Evolutionary conservation across 2,113 vertebrate genomes (phyloP), one percentile per base, ranked within the genome.

Genomic region (Apus apus): DNA sequence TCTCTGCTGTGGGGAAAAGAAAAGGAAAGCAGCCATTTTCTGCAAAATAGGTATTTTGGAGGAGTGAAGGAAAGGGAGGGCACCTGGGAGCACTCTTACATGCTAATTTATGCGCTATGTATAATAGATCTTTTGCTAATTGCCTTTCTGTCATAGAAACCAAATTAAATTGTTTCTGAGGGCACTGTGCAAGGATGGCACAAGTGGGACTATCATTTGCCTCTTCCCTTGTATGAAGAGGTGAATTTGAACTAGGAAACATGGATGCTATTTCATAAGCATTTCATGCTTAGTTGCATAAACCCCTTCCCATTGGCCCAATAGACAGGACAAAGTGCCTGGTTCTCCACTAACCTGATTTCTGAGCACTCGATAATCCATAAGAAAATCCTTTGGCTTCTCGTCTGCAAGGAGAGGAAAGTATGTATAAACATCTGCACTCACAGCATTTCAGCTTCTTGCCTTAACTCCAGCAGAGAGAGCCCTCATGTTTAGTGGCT

Each of bases 331-430:
- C 43, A n/a, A 57, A 77, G 61, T 4, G 3, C 27, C 7, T 15
- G 74, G 64, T 72, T 96, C 94, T 95, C 38, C 78, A 98, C 98
- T 90, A 83, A 98, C 98, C 98, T 98, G 98, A 95, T 95, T 98
- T 98, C 79, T 98, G 98, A 73, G 95, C 92, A 58, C 98, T 98
- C 32, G 98, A 77, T 50, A 98, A 98, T 82, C 97, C 97, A 5
- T 98, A 98, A 5, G 96, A 83, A 94, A 97, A 97, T 92, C 98
- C 98, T 96, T 98, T 98, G 77, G 97, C 98, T 96, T 98, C 98
- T 97, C 94, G 98, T 96, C 99, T 99, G 92, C 2, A 4, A 91
- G 86, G 84, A 97, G 53, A 97, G 88, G 87, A 91, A 96, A 80
- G 83, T 50, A 40, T 87, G 90, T 82, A 75, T 78, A 87, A 96